A percentile compares a stretch with the other conserved stretches of the same genome.
Conservation (phyloP, 2,797 vertebrate genomes). For the Cacajao melanocephalus region DNA sequence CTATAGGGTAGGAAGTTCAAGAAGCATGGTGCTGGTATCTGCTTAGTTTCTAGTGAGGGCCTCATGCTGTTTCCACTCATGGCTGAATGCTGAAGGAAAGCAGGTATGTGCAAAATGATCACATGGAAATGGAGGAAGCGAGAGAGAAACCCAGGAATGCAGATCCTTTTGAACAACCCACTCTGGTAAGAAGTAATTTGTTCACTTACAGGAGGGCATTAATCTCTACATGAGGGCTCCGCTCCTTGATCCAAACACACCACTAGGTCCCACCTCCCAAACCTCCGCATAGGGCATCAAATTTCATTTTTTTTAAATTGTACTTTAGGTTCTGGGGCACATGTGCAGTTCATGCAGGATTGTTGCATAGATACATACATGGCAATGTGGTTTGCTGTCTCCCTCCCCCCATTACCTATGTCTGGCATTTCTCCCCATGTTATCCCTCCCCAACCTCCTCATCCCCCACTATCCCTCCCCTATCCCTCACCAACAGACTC, state of each 20-base stretch:
- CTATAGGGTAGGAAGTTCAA: not conserved
- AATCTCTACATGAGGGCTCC: not conserved
- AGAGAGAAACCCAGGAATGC: not conserved
- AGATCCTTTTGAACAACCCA: not conserved
- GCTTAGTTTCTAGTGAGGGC: not conserved
- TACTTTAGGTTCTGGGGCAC: too few species aligned
- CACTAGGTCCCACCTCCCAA: not conserved
- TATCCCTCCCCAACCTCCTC: too few species aligned
- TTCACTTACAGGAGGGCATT: not conserved
- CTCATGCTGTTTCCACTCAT: not conserved
- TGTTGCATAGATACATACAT: too few species aligned
- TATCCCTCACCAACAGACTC: too few species aligned
- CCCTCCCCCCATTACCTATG: too few species aligned
- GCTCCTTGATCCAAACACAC: not conserved
- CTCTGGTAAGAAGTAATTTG: not conserved
- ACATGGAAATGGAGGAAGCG: not conserved
- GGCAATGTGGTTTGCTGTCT: too few species aligned
- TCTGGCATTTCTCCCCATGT: too few species aligned
- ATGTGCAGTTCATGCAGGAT: too few species aligned
- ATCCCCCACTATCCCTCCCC: too few species aligned
- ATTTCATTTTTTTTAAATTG: not conserved
- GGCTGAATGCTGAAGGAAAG: not conserved
- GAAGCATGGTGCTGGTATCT: not conserved
- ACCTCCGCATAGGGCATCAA: not conserved
- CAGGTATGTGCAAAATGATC: not conserved